These are phyloP conservation scores for Parazoanthus darwini DNA, from an alignment of 92 coral and sea anemone genomes.

Conservation along the genomic window DNA sequence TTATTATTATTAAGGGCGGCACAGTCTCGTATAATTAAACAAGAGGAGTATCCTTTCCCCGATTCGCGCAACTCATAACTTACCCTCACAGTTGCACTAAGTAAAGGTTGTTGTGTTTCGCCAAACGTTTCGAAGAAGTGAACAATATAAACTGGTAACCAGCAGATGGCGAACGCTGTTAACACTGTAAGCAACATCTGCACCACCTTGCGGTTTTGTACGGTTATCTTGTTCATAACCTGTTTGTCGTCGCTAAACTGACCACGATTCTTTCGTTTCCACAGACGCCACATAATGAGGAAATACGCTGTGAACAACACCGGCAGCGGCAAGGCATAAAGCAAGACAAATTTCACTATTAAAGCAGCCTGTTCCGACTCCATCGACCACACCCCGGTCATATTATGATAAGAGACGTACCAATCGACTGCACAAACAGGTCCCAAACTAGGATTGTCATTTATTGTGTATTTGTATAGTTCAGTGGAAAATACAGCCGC, in stretches of 20 bases:
- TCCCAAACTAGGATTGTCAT: neutral
- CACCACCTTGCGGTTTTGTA: constrained; percentile 33
- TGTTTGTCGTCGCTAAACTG: constrained; percentile 27
- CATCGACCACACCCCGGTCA: constrained; percentile 3
- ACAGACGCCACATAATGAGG: constrained; percentile 38
- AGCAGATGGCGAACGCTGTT: constrained; percentile 14
- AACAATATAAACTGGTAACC: neutral
- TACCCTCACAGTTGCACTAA: neutral
- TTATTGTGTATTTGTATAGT: constrained; percentile 26
- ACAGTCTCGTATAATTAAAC: too few relatives aligned
- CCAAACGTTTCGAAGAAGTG: neutral
- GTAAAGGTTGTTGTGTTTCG: neutral
- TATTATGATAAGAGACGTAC: neutral
- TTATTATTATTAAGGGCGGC: too few relatives aligned
- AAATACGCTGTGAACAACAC: constrained; percentile 20
- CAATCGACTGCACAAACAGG: neutral
- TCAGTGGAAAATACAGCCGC: constrained; percentile 23
- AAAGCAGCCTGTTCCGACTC: constrained; percentile 7
- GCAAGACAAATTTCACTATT: constrained; percentile 6
- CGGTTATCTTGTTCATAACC: constrained; percentile 13
- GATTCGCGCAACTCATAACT: neutral
- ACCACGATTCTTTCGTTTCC: neutral
- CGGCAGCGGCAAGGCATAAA: constrained; percentile 14
- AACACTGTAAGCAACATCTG: neutral
- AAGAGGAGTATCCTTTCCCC: too few relatives aligned